Evolutionary conservation across 2,888 invertebrate genomes (phyloP).

Genomic region (Lathronympha strigana): DNA sequence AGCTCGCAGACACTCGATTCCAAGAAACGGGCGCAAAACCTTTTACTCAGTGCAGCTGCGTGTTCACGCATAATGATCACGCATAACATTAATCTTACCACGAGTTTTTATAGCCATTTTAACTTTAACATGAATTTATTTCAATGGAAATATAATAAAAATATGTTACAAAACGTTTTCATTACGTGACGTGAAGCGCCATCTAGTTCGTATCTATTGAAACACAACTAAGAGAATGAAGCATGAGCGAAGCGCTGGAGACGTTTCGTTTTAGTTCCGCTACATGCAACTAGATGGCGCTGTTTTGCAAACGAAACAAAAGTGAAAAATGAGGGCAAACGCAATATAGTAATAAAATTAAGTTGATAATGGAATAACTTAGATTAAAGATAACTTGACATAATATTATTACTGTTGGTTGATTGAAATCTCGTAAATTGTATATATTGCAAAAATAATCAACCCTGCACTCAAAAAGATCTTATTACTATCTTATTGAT

Average conservation of each 20-base stretch:
- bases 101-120: not conserved
- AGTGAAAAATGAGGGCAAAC: too few relatives aligned
- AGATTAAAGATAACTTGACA: not conserved
- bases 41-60: constrained; percentile 14
- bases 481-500: not conserved
- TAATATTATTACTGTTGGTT: not conserved
- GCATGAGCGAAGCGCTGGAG: not conserved
- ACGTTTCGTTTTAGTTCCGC: constrained; percentile 1
- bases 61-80: constrained; percentile 33
- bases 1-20: constrained; percentile 21
- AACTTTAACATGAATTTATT: constrained; percentile 9
- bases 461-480: not conserved
- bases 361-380: not conserved
- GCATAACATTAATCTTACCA: constrained; percentile 6
- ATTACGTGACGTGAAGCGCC: constrained; percentile 1
- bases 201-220: constrained; percentile 15
- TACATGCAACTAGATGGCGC: not conserved
- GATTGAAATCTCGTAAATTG: not conserved
- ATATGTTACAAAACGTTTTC: not conserved
- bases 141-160: constrained; percentile 4
- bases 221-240: constrained; percentile 6
- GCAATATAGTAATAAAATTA: not conserved
- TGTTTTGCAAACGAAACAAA: not conserved
- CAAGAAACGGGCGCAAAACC: constrained; percentile 31
- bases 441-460: not conserved